Evolutionary conservation across 2,888 invertebrate genomes (phyloP).

Genomic region (Polydrusus tereticollis): DNA sequence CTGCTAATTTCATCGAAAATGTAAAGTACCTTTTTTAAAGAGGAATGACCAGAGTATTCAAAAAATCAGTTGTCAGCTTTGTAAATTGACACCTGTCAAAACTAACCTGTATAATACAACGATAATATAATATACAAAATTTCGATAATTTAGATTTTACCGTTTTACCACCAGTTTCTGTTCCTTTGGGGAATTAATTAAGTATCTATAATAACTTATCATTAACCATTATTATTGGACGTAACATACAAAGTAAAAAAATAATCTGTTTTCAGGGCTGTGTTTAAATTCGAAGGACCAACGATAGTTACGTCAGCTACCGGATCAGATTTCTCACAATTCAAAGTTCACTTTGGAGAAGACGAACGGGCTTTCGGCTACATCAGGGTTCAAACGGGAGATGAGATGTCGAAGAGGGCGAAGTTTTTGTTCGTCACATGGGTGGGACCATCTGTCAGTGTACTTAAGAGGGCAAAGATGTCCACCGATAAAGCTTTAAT

Average conservation of each 20-base stretch:
- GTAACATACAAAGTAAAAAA: background rate
- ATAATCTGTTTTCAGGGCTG: conserved; percentile 71
- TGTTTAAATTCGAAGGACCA: conserved; percentile 81
- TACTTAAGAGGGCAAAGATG: conserved; percentile 85
- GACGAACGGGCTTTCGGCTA: conserved; percentile 83
- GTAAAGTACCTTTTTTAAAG: too few relatives aligned
- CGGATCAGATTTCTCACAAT: conserved; percentile 79
- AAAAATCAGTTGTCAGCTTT: too few relatives aligned
- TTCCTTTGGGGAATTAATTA: too few relatives aligned
- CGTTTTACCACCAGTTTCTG: too few relatives aligned
- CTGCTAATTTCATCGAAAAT: too few relatives aligned
- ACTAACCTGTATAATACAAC: too few relatives aligned
- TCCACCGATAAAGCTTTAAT: conserved; percentile 85
- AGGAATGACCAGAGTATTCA: too few relatives aligned
- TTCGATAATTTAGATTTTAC: too few relatives aligned
- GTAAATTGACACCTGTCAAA: too few relatives aligned
- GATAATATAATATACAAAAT: too few relatives aligned
- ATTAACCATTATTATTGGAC: too few relatives aligned
- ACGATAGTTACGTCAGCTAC: conserved; percentile 76
- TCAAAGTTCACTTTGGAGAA: conserved; percentile 77
- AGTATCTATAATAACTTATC: too few relatives aligned
- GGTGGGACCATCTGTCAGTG: conserved; percentile 81
- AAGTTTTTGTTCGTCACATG: conserved; percentile 85
- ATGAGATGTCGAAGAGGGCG: conserved; percentile 85
- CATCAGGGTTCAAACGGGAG: conserved; percentile 82